Evolutionary conservation across 2,888 invertebrate genomes (phyloP), one percentile per base, ranked within the genome.

Genomic region (Agrotis ipsilon): DNA sequence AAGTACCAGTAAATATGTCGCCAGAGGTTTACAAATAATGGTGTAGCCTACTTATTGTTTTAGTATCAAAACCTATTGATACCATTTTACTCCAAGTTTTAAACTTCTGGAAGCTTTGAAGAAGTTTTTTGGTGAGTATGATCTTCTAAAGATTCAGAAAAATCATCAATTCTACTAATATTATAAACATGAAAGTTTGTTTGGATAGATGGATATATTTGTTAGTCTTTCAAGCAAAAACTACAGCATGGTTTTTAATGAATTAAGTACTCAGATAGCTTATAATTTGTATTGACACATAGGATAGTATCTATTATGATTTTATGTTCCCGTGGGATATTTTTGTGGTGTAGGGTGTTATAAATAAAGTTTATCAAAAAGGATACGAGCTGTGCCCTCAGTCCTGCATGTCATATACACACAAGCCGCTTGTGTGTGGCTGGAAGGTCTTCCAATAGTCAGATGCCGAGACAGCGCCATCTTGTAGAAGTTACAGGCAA

Each of bases 401-500:
- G 98, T 98, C 80, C 99, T 97, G 89, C 99, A 99, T 0, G 99
- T 99, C 90, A 99, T 98, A 91, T 99, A 99, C 3, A 99, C 98
- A 93, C 99, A 99, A 39, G 99, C 99, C 46, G 99, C 99, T 89
- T 99, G 98, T 63, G 99, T 99, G 89, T 99, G 98, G 18, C 98
- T 97, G 80, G 98, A 98, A 83, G 98, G 98, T 48, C 99, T 96
- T 14, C 99, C 99, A 85, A 99, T 97, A 0, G 99, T 99, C 58
- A 99, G 94, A 86, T 98, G 98, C 19, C 97, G 96, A 64, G 97
- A 97, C 18, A 99, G 90, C 18, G 99, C 99, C 98, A 99, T 98
- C 94, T 98, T 99, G 93, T 99, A 99, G 92, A 99, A 99, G 90
- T 98, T 98, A 86, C 98, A 98, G 0, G 99, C 98, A 19, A 98